Conservation (phyloP, 92 coral and sea anemone species). For the Blastomussa wellsi region DNA sequence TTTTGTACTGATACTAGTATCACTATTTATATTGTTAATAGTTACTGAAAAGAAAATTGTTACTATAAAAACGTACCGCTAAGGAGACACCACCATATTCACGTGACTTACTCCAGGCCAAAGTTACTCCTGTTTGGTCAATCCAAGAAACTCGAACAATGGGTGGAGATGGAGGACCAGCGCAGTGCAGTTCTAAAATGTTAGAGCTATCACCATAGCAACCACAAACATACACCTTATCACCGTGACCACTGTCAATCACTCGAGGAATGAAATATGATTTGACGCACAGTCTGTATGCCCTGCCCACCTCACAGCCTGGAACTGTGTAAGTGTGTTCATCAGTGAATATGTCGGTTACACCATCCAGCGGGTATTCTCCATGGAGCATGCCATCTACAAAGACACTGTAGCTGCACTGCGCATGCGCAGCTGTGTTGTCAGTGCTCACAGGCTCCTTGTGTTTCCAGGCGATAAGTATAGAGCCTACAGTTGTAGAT, state of each 20-base stretch:
- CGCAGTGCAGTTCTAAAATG: conserved; percentile 52
- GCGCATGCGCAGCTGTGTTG: conserved; percentile 23
- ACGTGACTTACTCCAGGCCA: conserved; percentile 69
- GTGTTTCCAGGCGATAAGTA: conserved; percentile 66
- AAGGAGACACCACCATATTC: conserved; percentile 54
- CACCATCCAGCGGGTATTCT: conserved; percentile 56
- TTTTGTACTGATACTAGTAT: too few relatives aligned
- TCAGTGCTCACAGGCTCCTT: background rate
- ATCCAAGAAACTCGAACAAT: conserved; percentile 54
- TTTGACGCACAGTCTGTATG: conserved; percentile 61
- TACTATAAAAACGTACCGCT: conserved; percentile 48
- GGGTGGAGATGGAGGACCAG: conserved; percentile 60
- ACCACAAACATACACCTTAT: conserved; percentile 62
- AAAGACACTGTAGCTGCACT: conserved; percentile 69
- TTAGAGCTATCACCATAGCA: conserved; percentile 78
- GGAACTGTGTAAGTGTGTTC: conserved; percentile 58
- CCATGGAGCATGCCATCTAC: conserved; percentile 74
- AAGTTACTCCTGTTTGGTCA: conserved; percentile 55
- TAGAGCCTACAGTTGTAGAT: conserved; percentile 41
- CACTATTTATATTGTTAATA: too few relatives aligned
- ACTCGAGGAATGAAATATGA: conserved; percentile 65
- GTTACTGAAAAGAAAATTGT: background rate
- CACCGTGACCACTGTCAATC: conserved; percentile 34
- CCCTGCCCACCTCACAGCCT: conserved; percentile 56
- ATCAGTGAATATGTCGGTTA: conserved; percentile 59